Conservation (phyloP, 2,888 invertebrate species). For the Suillia variegata region DNA sequence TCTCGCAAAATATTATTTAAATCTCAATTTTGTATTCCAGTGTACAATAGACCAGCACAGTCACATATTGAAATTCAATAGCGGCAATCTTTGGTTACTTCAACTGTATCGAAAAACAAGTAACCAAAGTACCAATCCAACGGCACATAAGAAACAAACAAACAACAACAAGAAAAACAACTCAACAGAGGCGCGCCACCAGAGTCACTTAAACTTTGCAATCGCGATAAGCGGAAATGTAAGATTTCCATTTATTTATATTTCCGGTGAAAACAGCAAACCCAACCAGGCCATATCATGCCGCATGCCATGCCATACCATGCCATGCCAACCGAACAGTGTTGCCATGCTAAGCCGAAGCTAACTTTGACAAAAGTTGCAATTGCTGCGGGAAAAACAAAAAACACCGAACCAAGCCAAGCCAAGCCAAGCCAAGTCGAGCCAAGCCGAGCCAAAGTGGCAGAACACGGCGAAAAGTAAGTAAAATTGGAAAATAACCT, state of each 20-base stretch:
- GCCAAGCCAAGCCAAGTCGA: conserved; percentile 35
- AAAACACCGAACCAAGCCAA: not conserved
- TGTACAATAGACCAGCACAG: not conserved
- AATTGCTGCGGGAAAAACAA: conserved; percentile 7
- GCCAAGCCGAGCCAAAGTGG: conserved; percentile 3
- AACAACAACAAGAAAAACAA: not conserved
- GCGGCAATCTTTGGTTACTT: not conserved
- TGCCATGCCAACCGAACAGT: no score
- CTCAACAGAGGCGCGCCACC: no score
- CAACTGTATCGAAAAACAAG: conserved; percentile 1
- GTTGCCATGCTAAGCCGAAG: conserved; percentile 6
- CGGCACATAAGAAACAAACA: not conserved
- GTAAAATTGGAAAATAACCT: conserved; percentile 54
- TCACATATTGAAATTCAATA: not conserved
- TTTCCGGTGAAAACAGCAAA: conserved; percentile 29
- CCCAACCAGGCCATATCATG: no score
- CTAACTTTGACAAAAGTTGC: conserved; percentile 5
- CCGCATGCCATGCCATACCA: no score
- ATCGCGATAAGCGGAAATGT: conserved; percentile 53
- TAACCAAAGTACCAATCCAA: not conserved
- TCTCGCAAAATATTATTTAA: no score
- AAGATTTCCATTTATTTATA: conserved; percentile 57
- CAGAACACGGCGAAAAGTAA: no score
- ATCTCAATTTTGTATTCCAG: no score
- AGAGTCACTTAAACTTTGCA: conserved; percentile 55